phyloP scores from a whole-genome alignment of 2,888 invertebrate species.

The Apoderus coryli region DNA sequence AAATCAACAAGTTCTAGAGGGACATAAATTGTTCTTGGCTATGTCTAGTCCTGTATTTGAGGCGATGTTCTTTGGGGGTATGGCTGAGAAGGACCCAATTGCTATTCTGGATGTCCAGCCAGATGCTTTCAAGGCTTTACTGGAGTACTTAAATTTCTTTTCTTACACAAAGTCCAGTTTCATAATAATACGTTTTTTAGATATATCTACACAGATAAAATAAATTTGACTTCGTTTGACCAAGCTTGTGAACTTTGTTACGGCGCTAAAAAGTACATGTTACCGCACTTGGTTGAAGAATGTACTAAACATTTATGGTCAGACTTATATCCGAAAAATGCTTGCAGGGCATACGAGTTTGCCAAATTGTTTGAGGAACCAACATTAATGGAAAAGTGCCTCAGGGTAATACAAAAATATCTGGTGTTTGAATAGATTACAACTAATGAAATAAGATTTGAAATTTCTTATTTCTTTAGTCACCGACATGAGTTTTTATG shows the following conservation, averaged over 20 bases:
- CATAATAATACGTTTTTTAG: no score
- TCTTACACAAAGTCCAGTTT: no score
- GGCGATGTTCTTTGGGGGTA: slow-evolving; percentile 75
- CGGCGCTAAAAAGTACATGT: slow-evolving; percentile 78
- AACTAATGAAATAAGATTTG: no score
- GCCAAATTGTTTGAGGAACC: slow-evolving; percentile 74
- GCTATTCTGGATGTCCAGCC: slow-evolving; percentile 73
- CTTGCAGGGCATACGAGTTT: slow-evolving; percentile 75
- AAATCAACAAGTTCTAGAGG: slow-evolving; percentile 55
- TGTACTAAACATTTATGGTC: slow-evolving; percentile 78
- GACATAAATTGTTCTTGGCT: slow-evolving; percentile 67
- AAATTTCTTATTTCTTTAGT: no score
- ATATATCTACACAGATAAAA: slow-evolving; percentile 71
- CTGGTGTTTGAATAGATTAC: no score
- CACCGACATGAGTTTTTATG: no score
- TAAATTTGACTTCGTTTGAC: slow-evolving; percentile 67
- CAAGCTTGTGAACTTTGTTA: slow-evolving; percentile 79
- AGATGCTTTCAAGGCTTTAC: slow-evolving; percentile 66
- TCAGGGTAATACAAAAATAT: slow-evolving; percentile 56
- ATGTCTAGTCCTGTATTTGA: slow-evolving; percentile 84
- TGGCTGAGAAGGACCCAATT: slow-evolving; percentile 66
- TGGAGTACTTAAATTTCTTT: slow-evolving; percentile 39
- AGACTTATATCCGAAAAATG: slow-evolving; percentile 63
- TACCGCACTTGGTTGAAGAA: slow-evolving; percentile 68
- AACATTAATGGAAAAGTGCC: slow-evolving; percentile 64